Base-by-base conservation (phyloP, 2,113 vertebrate species). In the Larimichthys crocea region DNA sequence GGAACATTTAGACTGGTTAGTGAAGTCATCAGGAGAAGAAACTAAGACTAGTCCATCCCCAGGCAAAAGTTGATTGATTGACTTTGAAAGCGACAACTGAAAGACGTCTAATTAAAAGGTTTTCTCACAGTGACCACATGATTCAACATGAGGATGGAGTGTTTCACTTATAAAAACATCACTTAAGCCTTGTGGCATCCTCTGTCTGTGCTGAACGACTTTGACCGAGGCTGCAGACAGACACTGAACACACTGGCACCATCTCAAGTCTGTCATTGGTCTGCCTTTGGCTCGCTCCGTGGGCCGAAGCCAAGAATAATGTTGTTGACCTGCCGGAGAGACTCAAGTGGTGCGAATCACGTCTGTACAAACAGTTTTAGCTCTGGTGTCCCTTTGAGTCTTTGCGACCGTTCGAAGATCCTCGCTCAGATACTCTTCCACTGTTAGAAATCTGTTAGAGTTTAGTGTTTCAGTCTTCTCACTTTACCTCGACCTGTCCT, bases 231-330 rank as follows among this genome's bases (percentile, higher is more conserved):
- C 69, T 15, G 62, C 24, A 60, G 50, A 79, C 42, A 22, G 87
- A 87, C 83, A 87, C 82, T 75, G 80, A 89, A 71, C 76, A 53
- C 74, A 48, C 83, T 89, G 92, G 90, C 91, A 91, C 68, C 76
- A 22, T 79, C 85, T 90, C 85, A 86, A 84, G 77, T 69, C 83
- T 71, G 56, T 67, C 89, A 63, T 69, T 69, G 81, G 75, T 68
- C 79, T 15, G 78, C 79, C 76, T 84, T 61, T 63, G 77, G 62
- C 85, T 88, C 55, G 22, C 67, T 49, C 70, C 46, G 74, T 55
- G 48, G 63, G 80, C 69, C 44, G 31, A 10, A 66, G 91, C 91
- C 88, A 90, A 91, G 84, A 91, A 89, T 82, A 89, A 89, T 87
- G 80, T 60, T 74, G 85, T 88, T 86, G 82, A 82, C 86, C 85